Percentiles rank a stretch among this genome's conserved stretches.
Conservation (phyloP, 2,797 vertebrate species). For the Cyclopterus lumpus region DNA sequence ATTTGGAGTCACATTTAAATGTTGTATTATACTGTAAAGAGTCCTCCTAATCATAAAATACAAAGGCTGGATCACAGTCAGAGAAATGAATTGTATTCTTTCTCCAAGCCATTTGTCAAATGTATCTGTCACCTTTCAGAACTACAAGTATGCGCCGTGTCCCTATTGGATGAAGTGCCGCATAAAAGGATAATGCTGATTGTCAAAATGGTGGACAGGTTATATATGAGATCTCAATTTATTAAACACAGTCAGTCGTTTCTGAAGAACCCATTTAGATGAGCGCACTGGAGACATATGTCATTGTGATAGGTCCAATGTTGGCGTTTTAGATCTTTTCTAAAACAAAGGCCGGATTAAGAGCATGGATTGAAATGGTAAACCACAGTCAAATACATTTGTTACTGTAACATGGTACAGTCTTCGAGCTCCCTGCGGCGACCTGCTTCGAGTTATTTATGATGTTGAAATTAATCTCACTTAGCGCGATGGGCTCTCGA, state of each 20-base stretch:
- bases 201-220: conserved; percentile 60
- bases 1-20: neutral
- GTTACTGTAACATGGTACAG: conserved; percentile 58
- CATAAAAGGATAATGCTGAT: conserved; percentile 50
- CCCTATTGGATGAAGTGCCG: conserved; percentile 32
- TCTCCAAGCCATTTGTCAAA: conserved; percentile 35
- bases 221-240: conserved; percentile 56
- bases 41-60: neutral
- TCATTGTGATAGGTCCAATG: conserved; percentile 58
- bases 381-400: conserved; percentile 71
- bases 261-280: conserved; percentile 51
- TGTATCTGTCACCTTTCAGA: conserved; percentile 29
- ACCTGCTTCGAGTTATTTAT: conserved; percentile 84
- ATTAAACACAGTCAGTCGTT: conserved; percentile 55
- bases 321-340: conserved; percentile 44
- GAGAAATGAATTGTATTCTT: conserved; percentile 11
- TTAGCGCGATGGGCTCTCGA: conserved; percentile 79
- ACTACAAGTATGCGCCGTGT: conserved; percentile 18
- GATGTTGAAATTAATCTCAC: conserved; percentile 87
- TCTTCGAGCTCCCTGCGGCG: conserved; percentile 62
- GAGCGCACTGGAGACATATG: conserved; percentile 57
- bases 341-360: conserved; percentile 77
- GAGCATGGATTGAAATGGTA: conserved; percentile 66
- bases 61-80: neutral
- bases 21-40: neutral